Evolutionary conservation across 2,797 vertebrate species (phyloP).

Genomic region (Apogon talboti): DNA sequence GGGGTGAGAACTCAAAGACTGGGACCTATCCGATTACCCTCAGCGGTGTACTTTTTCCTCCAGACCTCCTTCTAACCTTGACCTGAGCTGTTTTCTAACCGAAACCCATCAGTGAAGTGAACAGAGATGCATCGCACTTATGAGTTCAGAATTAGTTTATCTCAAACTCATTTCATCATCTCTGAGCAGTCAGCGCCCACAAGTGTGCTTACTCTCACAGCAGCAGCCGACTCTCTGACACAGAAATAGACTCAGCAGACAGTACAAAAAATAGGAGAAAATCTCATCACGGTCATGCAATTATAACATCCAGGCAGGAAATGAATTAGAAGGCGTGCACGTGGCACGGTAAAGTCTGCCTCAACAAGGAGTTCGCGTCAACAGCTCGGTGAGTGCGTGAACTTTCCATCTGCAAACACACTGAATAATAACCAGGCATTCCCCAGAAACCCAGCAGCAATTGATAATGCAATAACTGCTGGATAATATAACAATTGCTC

Average conservation of each 20-base stretch:
- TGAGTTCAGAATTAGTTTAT: constrained; percentile 64
- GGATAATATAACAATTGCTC: constrained; percentile 10
- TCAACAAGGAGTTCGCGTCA: constrained; percentile 31
- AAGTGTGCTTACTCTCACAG: constrained; percentile 52
- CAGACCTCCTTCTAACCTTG: constrained; percentile 24
- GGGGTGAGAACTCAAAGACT: constrained; percentile 10
- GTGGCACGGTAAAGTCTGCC: constrained; percentile 11
- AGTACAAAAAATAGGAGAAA: constrained; percentile 37
- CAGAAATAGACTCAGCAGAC: constrained; percentile 49
- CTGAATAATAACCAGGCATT: constrained; percentile 13
- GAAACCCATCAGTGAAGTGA: constrained; percentile 36
- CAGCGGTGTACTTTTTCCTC: neutral
- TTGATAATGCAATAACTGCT: constrained; percentile 4
- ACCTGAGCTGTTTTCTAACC: constrained; percentile 38
- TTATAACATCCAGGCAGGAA: constrained; percentile 56
- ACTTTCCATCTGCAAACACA: constrained; percentile 13
- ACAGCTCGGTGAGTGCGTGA: constrained; percentile 23
- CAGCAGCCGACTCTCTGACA: constrained; percentile 28
- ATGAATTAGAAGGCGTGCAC: constrained; percentile 41
- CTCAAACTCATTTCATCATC: constrained; percentile 67
- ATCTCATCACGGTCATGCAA: constrained; percentile 57
- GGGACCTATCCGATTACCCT: constrained; percentile 7
- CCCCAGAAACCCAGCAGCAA: constrained; percentile 4
- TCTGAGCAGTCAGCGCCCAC: constrained; percentile 48
- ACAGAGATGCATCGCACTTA: constrained; percentile 45